A percentile compares a stretch with the other conserved stretches of the same genome.
Evolutionary conservation across 2,797 vertebrate genomes (phyloP).

Genomic region (Nasua narica): DNA sequence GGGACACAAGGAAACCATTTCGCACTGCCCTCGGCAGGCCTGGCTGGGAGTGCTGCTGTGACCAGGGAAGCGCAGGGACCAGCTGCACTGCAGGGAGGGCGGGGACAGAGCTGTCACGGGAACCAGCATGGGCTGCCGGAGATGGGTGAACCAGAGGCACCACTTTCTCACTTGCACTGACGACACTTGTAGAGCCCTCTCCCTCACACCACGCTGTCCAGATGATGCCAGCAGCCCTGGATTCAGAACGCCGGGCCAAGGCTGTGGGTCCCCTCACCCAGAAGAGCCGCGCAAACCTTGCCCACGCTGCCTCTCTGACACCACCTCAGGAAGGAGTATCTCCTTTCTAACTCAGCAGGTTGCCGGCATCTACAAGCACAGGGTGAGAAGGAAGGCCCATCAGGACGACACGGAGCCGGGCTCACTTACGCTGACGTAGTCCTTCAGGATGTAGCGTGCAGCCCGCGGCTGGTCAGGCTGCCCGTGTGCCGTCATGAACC

Average conservation of each 20-base stretch:
- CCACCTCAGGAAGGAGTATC: not conserved
- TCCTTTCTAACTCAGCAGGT: not conserved
- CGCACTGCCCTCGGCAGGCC: not conserved
- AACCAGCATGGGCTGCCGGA: not conserved
- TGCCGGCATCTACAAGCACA: not conserved
- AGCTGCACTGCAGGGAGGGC: not conserved
- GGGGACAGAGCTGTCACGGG: rapidly evolving
- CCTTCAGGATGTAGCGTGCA: slow-evolving; percentile 96
- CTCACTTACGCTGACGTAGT: slow-evolving; percentile 92
- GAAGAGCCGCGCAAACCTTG: not conserved
- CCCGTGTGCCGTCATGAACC: slow-evolving; percentile 97
- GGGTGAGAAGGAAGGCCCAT: rapidly evolving
- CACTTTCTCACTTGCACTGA: not conserved
- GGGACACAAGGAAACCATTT: not conserved
- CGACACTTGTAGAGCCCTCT: not conserved
- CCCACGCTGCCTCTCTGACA: not conserved
- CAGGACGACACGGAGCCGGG: not conserved
- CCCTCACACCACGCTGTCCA: not conserved
- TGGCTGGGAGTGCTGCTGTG: not conserved
- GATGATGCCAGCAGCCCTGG: not conserved
- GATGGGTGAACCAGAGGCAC: not conserved
- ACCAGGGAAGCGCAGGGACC: not conserved
- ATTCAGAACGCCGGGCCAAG: not conserved
- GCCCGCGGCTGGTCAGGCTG: slow-evolving; percentile 96
- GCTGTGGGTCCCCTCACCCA: not conserved